Evolutionary conservation across 2,888 invertebrate species (phyloP), one percentile per base, ranked within the genome.

Genomic region (Bunonema sp.): DNA sequence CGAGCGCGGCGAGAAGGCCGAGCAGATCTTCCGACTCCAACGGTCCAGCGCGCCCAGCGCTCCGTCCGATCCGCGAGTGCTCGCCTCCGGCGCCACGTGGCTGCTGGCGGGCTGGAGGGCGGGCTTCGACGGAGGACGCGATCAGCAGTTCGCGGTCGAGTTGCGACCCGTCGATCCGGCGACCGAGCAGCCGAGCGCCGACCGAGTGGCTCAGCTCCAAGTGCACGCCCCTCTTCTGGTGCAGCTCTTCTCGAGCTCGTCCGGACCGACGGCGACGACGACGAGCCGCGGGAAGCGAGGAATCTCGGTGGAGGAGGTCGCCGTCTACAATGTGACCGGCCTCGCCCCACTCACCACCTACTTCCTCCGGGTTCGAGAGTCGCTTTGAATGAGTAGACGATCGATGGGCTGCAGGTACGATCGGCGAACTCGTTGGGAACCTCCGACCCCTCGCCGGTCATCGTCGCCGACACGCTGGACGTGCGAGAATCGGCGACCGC

Each of bases 1-100:
- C 69, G 77, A 77, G 22, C 81, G 85, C 22, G 85, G 84, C 4
- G 54, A 46, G 3, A 51, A 52, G 10, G 49, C 53, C 0, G 46
- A 55, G 32, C 45, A 51, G 12, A 35, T 49, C 7, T 57, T 67
- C 34, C 48, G 48, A 4, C 43, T 66, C n/a, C 48, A 51, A 28
- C 44, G 45, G 30, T 37, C 31, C 51, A 52, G 52, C 4, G 34
- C 40, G 7, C 66, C 66, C 1, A 45, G 50, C 16, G 30, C 41
- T 7, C 61, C 66, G 2, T 34, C 37, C 4, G 37, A 45, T 19
- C 36, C 62, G 2, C 49, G 50, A 21, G 45, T 55, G 8, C 4
- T 60, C 0, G 42, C 50, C 5, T 40, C 52, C 3, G 45, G 50
- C 1, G 39, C 57, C 2, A 48, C 39, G 10, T 64, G 56, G 29